Conservation (phyloP, 1,140 invertebrate species). For the Teleogryllus occipitalis region DNA sequence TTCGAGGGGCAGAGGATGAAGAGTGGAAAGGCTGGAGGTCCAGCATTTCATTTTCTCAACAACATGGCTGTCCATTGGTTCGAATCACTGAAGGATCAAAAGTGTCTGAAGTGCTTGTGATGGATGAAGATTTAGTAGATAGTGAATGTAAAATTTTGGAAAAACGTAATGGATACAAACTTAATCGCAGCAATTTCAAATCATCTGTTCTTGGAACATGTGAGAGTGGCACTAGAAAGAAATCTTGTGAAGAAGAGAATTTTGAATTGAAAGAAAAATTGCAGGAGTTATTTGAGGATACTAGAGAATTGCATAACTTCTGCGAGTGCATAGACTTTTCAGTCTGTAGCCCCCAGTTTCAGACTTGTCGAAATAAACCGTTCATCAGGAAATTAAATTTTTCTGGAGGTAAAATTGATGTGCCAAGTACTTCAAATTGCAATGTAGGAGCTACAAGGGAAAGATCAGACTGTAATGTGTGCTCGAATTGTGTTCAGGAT, state of each 20-base stretch:
- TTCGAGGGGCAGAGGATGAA: neutral
- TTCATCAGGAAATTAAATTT: too few species aligned
- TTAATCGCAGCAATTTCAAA: neutral
- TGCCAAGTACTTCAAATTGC: too few species aligned
- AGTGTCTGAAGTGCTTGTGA: neutral
- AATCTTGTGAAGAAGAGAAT: neutral
- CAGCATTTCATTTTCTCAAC: neutral
- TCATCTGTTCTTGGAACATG: neutral
- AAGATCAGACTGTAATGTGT: too few species aligned
- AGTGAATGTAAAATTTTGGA: neutral
- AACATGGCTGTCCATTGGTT: neutral
- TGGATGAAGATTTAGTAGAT: neutral
- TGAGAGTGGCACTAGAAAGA: neutral
- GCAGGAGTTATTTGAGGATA: neutral
- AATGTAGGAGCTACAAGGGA: too few species aligned
- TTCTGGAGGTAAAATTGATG: too few species aligned
- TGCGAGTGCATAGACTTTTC: neutral
- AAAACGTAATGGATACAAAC: neutral
- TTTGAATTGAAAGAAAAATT: neutral
- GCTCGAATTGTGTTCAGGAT: too few species aligned
- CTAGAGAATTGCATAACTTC: neutral
- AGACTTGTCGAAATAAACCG: too few species aligned
- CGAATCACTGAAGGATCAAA: neutral
- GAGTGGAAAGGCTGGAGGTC: neutral
- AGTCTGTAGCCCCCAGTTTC: too few species aligned